A percentile compares a stretch with the other conserved stretches of the same genome.
Conservation (phyloP, 2,113 vertebrate genomes). For the Hiodon tergisus region DNA sequence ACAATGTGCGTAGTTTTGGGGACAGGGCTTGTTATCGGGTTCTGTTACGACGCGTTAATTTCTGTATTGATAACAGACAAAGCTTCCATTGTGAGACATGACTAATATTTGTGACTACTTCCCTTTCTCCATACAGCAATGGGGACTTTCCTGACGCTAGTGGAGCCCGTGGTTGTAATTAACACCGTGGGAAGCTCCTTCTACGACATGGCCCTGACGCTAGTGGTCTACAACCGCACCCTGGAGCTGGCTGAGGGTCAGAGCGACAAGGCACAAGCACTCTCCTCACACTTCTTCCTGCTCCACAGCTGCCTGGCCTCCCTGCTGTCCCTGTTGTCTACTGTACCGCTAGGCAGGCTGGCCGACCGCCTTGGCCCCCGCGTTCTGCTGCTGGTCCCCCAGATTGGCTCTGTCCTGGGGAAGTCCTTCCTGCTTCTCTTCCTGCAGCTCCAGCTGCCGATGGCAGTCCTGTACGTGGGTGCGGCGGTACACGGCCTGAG, state of each 20-base stretch:
- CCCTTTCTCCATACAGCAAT: conserved; percentile 18
- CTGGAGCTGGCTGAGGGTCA: conserved; percentile 31
- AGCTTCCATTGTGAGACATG: too few species aligned
- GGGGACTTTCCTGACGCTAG: conserved; percentile 31
- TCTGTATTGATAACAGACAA: too few species aligned
- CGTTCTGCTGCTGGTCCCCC: conserved; percentile 36
- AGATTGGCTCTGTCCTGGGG: conserved; percentile 39
- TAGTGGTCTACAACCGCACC: conserved; percentile 38
- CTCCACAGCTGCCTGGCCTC: conserved; percentile 34
- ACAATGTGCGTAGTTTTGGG: too few species aligned
- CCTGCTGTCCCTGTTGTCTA: conserved; percentile 39
- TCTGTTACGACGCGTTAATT: too few species aligned
- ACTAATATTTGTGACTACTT: neutral
- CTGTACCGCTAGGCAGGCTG: conserved; percentile 31
- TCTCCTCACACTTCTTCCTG: conserved; percentile 42
- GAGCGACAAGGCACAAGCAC: conserved; percentile 35
- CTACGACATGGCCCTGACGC: conserved; percentile 41
- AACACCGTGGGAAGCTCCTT: conserved; percentile 41
- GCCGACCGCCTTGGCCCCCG: conserved; percentile 38
- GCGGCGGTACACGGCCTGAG: conserved; percentile 38
- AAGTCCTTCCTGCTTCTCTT: conserved; percentile 39
- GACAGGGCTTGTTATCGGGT: too few species aligned
- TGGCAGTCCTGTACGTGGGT: conserved; percentile 38
- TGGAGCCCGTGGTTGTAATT: conserved; percentile 45
- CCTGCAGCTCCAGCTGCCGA: conserved; percentile 31